These are phyloP conservation scores for Pituophis catenifer DNA, from an alignment of 2,113 vertebrate species.

Conservation along the genomic window DNA sequence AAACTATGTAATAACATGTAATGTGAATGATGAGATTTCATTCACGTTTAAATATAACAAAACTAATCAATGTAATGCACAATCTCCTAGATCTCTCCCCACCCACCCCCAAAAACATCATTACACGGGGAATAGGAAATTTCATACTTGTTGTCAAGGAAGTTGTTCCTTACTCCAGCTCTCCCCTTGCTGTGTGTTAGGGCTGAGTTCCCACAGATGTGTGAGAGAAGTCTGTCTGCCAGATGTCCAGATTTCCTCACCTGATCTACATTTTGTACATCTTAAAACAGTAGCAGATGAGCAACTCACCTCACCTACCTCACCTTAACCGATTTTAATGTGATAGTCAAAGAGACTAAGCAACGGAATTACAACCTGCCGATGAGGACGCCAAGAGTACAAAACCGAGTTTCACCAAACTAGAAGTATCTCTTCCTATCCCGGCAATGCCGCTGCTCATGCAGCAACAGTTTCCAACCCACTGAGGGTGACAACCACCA, in stretches of 20 bases:
- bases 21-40: neutral
- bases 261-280: neutral
- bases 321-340: neutral
- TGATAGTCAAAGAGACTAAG: neutral
- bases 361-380: neutral
- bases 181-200: neutral
- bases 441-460: neutral
- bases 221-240: neutral
- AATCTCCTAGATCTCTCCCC: neutral
- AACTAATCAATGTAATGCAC: neutral
- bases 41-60: neutral
- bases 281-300: neutral
- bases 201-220: neutral
- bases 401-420: neutral
- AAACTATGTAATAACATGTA: neutral
- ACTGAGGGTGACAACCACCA: too few species aligned
- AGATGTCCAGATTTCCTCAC: neutral
- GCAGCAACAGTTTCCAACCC: neutral
- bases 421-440: neutral
- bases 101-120: neutral
- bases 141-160: neutral
- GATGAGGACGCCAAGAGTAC: neutral
- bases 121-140: neutral
- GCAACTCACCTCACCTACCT: neutral
- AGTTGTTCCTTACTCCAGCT: neutral